These are phyloP conservation scores for Planococcus citri DNA, from an alignment of 1,140 invertebrate genomes.

Conservation along the genomic window DNA sequence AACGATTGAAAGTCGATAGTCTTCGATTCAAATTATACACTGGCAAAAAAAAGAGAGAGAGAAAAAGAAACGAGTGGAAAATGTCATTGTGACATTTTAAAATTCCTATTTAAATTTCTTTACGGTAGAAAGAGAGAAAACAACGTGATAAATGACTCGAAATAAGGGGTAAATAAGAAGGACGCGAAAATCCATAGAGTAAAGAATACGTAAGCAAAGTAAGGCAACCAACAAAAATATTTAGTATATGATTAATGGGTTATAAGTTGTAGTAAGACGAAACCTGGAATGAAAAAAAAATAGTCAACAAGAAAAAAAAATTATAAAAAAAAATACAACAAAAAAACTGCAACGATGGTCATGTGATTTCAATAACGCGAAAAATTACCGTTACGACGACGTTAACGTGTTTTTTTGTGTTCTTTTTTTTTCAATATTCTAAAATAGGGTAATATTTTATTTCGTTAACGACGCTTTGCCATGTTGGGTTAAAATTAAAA, in stretches of 20 bases:
- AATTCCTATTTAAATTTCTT: not conserved
- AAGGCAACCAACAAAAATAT: not conserved
- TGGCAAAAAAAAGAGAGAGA: too few species aligned
- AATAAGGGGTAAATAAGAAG: constrained; percentile 3
- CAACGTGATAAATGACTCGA: constrained; percentile 2
- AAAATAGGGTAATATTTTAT: too few species aligned
- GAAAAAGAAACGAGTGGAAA: not conserved
- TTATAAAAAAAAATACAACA: not conserved
- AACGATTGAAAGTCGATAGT: not conserved
- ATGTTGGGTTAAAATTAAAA: too few species aligned
- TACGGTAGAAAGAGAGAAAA: not conserved
- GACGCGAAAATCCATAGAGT: not conserved
- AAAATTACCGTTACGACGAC: too few species aligned
- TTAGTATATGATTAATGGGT: constrained; percentile 1
- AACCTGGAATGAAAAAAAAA: not conserved
- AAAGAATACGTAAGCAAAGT: not conserved
- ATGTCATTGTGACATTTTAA: not conserved
- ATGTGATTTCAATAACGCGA: too few species aligned
- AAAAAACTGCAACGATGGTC: constrained; percentile 1
- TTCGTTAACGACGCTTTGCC: too few species aligned
- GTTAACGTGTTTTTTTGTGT: too few species aligned
- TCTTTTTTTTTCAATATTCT: too few species aligned
- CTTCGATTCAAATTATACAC: not conserved
- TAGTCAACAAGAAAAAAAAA: too few species aligned
- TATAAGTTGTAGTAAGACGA: not conserved